phyloP scores from a whole-genome alignment of 2,888 invertebrate species.

The Andrena trimmerana region DNA sequence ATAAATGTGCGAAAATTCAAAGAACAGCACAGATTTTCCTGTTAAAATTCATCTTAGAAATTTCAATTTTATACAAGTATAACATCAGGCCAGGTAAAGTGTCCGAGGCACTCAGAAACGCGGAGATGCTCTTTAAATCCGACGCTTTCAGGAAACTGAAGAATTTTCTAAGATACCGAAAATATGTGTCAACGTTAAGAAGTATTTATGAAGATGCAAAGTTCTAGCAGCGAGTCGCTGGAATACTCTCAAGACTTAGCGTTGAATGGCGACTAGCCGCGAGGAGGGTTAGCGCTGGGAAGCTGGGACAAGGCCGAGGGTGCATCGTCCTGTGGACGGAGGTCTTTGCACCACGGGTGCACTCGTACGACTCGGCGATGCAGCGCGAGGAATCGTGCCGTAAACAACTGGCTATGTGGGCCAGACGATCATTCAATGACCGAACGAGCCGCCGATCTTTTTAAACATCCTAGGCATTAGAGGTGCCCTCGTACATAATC shows the following conservation, averaged over 20 bases:
- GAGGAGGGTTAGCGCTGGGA: slow-evolving; percentile 52
- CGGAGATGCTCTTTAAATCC: too few relatives aligned
- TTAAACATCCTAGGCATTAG: slow-evolving; percentile 10
- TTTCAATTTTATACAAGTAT: too few relatives aligned
- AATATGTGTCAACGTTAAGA: background rate
- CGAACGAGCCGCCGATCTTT: slow-evolving; percentile 26
- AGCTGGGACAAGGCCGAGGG: slow-evolving; percentile 82
- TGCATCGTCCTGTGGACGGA: slow-evolving; percentile 79
- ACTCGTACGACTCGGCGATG: slow-evolving; percentile 34
- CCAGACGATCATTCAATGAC: slow-evolving; percentile 54
- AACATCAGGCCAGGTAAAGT: too few relatives aligned
- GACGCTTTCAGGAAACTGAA: too few relatives aligned
- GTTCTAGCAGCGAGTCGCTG: background rate
- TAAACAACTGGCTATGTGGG: slow-evolving; percentile 63
- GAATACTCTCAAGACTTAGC: slow-evolving; percentile 19
- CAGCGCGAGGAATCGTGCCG: slow-evolving; percentile 43
- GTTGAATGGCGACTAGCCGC: slow-evolving; percentile 24
- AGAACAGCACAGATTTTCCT: too few relatives aligned
- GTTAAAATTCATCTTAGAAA: too few relatives aligned
- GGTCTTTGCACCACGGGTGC: slow-evolving; percentile 74
- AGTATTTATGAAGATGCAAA: background rate
- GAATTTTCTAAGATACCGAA: background rate
- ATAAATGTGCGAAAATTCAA: too few relatives aligned
- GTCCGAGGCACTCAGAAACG: too few relatives aligned
- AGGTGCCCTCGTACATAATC: too few relatives aligned